Evolutionary conservation across 2,888 invertebrate species (phyloP).

Genomic region (Calliopum simillimum): DNA sequence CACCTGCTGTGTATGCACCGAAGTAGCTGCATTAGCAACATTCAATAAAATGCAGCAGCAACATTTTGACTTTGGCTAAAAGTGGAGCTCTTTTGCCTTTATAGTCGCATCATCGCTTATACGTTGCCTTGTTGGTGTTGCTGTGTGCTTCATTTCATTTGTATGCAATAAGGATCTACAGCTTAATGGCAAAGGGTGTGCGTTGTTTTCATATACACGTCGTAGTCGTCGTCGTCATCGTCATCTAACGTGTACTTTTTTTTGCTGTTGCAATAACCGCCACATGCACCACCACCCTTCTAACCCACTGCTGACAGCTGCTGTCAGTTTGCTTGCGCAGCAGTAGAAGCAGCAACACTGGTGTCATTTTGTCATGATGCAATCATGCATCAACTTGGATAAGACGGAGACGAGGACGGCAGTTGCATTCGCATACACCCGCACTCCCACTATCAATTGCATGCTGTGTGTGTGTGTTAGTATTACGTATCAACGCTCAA

Average conservation of each 20-base stretch:
- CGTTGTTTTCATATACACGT: constrained; percentile 16
- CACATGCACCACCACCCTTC: background rate
- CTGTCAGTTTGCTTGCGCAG: background rate
- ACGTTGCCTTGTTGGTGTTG: background rate
- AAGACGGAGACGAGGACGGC: constrained; percentile 11
- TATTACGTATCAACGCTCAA: background rate
- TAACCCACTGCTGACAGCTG: background rate
- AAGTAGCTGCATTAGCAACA: no score
- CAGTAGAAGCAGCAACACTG: background rate
- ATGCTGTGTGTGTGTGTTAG: background rate
- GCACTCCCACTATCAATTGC: background rate
- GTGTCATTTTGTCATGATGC: constrained; percentile 26
- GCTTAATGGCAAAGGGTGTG: constrained; percentile 36
- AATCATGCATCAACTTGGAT: constrained; percentile 6
- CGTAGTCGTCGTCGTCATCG: background rate
- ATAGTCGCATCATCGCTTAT: no score
- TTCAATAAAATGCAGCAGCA: no score
- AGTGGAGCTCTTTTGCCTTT: no score
- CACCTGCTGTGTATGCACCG: no score
- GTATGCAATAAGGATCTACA: constrained; percentile 38
- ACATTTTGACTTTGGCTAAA: no score
- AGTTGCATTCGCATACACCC: background rate
- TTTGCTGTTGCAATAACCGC: background rate
- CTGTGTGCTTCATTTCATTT: constrained; percentile 35
- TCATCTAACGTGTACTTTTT: no score